Base-by-base conservation (phyloP, 1,140 invertebrate genomes). In the Drosophila sproati region DNA sequence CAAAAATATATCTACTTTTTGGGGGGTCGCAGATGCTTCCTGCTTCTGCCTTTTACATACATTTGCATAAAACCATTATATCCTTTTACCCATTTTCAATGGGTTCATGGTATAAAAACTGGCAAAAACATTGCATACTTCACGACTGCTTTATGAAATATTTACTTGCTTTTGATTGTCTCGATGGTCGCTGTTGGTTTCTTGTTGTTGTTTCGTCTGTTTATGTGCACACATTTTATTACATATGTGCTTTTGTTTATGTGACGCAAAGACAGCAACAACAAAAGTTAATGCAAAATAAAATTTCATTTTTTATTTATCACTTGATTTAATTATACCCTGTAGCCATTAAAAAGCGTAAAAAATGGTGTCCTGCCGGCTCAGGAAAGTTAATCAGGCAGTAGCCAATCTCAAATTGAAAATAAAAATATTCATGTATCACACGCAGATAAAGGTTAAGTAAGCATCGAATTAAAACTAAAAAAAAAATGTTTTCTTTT, bases 181-280 rank as follows among this genome's bases (percentile, higher is more conserved):
- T 87, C 71, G 41, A 61, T 68, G 56, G 32, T 35, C 57, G 63
- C 6, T 50, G 59, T 43, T 66, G 68, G 47, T 78, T 64, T 60
- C 73, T 31, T 57, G 31, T 61, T 70, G 37, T 60, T 69, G 73
- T 55, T 71, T 54, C 57, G 52, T 62, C 52, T 76, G 73, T 76
- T 76, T 86, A 81, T 85, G 73, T 85, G 83, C 83, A 87, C 83
- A 87, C 66, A 88, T 87, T 87, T 88, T 88, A 87, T 87, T 83
- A 83, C 83, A 79, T 83, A 88, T 82, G 76, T 79, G 80, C 67
- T 64, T 71, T 71, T 71, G 78, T 87, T 88, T 80, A 82, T 88
- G 79, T 79, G 52, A 63, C 77, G 67, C 61, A n/a, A 35, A 43
- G 57, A 56, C 71, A 63, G 68, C 62, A 74, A 39, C 69, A 77